A percentile compares a stretch with the other conserved stretches of the same genome.
phyloP scores from a whole-genome alignment of 2,888 invertebrate genomes.

The Bombylius discolor region DNA sequence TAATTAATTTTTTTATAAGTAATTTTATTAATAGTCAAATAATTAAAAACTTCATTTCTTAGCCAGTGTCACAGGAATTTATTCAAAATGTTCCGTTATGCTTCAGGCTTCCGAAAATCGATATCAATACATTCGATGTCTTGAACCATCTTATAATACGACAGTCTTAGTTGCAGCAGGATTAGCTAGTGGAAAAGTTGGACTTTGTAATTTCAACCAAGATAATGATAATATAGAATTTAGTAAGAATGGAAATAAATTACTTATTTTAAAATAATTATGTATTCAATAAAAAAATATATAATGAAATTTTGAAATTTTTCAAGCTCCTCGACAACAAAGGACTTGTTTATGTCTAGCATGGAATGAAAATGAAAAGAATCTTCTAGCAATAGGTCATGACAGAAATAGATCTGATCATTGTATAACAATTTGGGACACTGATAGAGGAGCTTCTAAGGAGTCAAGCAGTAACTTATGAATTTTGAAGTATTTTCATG shows the following conservation, averaged over 20 bases:
- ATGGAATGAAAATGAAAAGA: conserved; percentile 74
- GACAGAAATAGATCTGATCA: conserved; percentile 83
- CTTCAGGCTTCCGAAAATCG: conserved; percentile 31
- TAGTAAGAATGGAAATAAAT: conserved; percentile 21
- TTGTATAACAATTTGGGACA: conserved; percentile 84
- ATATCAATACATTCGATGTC: conserved; percentile 69
- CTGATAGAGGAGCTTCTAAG: conserved; percentile 30
- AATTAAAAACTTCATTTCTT: too few species aligned
- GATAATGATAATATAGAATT: conserved; percentile 41
- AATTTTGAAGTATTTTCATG: background rate
- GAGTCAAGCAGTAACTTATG: conserved; percentile 20
- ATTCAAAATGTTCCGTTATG: conserved; percentile 19
- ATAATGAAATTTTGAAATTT: background rate
- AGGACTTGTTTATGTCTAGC: conserved; percentile 75
- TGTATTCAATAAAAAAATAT: too few species aligned
- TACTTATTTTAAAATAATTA: background rate
- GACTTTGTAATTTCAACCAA: conserved; percentile 64
- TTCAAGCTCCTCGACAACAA: conserved; percentile 65
- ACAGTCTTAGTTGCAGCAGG: conserved; percentile 79
- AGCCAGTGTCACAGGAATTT: conserved; percentile 17
- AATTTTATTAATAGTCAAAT: too few species aligned
- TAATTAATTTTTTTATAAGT: too few species aligned
- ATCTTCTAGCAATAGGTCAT: conserved; percentile 72
- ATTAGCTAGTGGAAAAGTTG: conserved; percentile 76
- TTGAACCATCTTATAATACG: conserved; percentile 70